phyloP scores from a whole-genome alignment of 2,888 invertebrate species.

The Dascillus cervinus region DNA sequence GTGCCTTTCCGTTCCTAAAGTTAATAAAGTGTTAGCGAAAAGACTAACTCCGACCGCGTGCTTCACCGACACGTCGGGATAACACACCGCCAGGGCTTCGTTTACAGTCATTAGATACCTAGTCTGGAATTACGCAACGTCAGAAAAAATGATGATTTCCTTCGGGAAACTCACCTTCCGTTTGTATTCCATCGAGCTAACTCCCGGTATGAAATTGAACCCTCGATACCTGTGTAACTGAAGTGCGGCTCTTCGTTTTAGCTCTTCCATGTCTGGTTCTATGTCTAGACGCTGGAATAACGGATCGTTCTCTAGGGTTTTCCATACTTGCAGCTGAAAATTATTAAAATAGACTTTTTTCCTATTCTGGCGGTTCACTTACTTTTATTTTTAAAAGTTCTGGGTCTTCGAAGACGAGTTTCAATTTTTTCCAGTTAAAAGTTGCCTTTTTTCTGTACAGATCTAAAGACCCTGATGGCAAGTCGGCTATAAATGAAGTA shows the following conservation, averaged over 20 bases:
- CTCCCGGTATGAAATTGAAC: conserved; percentile 56
- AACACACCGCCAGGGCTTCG: conserved; percentile 62
- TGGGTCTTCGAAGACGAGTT: conserved; percentile 66
- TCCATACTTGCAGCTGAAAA: conserved; percentile 70
- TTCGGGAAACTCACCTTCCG: conserved; percentile 46
- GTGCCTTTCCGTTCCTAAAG: conserved; percentile 70
- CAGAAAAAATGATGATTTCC: neutral
- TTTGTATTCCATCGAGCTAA: conserved; percentile 51
- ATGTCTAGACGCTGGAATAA: conserved; percentile 59
- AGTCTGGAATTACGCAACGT: conserved; percentile 54
- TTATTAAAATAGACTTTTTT: neutral
- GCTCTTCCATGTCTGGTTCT: conserved; percentile 62
- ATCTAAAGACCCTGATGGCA: conserved; percentile 71
- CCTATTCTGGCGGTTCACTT: conserved; percentile 20
- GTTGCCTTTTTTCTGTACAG: conserved; percentile 68
- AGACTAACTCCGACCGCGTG: conserved; percentile 68
- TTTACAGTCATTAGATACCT: conserved; percentile 67
- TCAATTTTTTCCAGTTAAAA: conserved; percentile 83
- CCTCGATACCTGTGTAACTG: conserved; percentile 61
- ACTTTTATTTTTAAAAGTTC: conserved; percentile 73
- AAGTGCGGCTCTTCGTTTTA: conserved; percentile 61
- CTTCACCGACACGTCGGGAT: conserved; percentile 69
- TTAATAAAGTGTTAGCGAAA: conserved; percentile 65
- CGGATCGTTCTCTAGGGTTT: conserved; percentile 68
- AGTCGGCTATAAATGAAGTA: conserved; percentile 57